These are phyloP conservation scores for Actias luna DNA, from an alignment of 2,888 invertebrate species.

Conservation along the genomic window DNA sequence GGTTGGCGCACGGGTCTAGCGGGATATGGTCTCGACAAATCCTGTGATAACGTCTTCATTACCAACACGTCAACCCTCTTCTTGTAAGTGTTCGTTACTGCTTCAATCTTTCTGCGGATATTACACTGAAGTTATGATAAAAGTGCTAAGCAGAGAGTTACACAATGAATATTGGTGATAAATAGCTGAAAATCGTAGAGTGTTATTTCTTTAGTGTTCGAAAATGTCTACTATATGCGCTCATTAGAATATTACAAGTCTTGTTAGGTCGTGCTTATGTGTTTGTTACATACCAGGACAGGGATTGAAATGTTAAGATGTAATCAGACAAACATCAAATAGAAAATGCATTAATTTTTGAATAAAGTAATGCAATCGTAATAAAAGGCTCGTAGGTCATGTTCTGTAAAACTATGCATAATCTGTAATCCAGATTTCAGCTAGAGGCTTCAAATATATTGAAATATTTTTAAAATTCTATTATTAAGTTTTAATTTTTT, in stretches of 20 bases:
- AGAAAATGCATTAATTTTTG: too few relatives aligned
- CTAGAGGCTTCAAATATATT: too few relatives aligned
- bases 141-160: conserved; percentile 59
- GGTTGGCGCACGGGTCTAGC: conserved; percentile 27
- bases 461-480: too few relatives aligned
- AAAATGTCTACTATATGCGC: neutral
- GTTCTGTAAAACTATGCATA: too few relatives aligned
- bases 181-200: conserved; percentile 46
- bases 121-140: conserved; percentile 76
- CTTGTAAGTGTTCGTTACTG: conserved; percentile 64
- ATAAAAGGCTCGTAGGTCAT: too few relatives aligned
- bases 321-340: too few relatives aligned
- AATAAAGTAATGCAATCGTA: too few relatives aligned
- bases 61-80: conserved; percentile 77
- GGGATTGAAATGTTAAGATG: too few relatives aligned
- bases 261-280: too few relatives aligned
- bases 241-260: neutral
- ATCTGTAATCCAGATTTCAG: too few relatives aligned
- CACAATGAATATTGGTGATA: conserved; percentile 66
- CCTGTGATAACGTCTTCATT: conserved; percentile 72
- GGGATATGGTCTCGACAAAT: conserved; percentile 52
- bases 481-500: too few relatives aligned
- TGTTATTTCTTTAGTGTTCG: neutral
- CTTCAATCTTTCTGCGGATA: conserved; percentile 78
- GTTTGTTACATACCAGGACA: too few relatives aligned